Conservation (phyloP, 1,140 invertebrate genomes). For the Daktulosphaira vitifoliae region DNA sequence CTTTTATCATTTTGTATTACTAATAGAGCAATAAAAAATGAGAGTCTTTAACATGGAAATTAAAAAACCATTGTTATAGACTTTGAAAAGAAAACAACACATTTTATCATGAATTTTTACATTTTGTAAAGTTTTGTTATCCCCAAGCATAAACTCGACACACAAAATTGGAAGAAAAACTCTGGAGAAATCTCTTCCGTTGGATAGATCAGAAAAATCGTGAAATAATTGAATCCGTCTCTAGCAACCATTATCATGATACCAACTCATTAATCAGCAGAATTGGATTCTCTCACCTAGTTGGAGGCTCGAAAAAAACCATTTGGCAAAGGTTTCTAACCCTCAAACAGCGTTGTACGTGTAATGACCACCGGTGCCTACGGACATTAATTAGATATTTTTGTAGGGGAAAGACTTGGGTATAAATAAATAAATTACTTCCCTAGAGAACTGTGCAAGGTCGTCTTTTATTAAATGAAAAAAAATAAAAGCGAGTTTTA, state of each 20-base stretch:
- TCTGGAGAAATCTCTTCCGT: not conserved
- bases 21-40: no score
- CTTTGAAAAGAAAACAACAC: no score
- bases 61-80: no score
- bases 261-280: constrained; percentile 4
- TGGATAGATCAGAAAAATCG: not conserved
- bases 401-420: not conserved
- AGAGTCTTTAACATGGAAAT: no score
- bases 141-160: no score
- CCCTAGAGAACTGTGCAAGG: no score
- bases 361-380: not conserved
- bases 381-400: constrained; percentile 14
- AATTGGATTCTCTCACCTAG: not conserved
- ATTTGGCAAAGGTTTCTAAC: not conserved
- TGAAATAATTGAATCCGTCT: constrained; percentile 25
- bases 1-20: no score
- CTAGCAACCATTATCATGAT: not conserved
- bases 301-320: not conserved
- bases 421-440: not conserved
- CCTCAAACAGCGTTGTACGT: not conserved
- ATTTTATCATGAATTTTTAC: no score
- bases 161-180: constrained; percentile 10
- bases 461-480: no score
- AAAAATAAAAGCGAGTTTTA: no score
- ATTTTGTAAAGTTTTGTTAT: no score